phyloP scores from a whole-genome alignment of 2,113 vertebrate species.

The Argyrosomus japonicus region DNA sequence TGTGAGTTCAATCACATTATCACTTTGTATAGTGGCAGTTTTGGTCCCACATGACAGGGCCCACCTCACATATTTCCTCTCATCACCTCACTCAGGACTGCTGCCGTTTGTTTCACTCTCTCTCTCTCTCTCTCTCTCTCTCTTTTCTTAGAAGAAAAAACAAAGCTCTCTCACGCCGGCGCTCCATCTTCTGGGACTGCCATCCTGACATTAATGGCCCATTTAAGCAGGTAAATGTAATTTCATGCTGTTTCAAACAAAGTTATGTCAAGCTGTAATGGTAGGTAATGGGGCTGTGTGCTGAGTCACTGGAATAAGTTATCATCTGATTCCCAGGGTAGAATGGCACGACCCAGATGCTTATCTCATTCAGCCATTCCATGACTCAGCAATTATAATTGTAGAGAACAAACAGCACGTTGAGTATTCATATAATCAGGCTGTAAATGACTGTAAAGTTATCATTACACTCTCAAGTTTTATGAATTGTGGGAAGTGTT shows the following conservation, averaged over 20 bases:
- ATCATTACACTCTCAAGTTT: neutral
- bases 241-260: constrained; percentile 66
- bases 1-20: neutral
- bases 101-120: constrained; percentile 11
- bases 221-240: constrained; percentile 68
- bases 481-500: neutral
- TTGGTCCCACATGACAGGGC: neutral
- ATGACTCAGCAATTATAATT: constrained; percentile 32
- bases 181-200: constrained; percentile 57
- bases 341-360: constrained; percentile 17
- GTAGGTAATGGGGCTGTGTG: constrained; percentile 62
- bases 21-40: neutral
- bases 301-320: constrained; percentile 65
- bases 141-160: constrained; percentile 28
- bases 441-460: neutral
- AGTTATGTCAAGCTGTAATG: constrained; percentile 64
- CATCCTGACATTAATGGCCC: constrained; percentile 63
- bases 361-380: constrained; percentile 24
- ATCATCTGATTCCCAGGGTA: constrained; percentile 43
- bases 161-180: constrained; percentile 33
- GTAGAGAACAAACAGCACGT: neutral
- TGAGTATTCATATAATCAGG: neutral
- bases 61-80: constrained; percentile 6
- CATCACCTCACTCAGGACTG: constrained; percentile 16
- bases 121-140: neutral